Conservation (phyloP, 2,888 invertebrate genomes). For the Stegophylla sp. region DNA sequence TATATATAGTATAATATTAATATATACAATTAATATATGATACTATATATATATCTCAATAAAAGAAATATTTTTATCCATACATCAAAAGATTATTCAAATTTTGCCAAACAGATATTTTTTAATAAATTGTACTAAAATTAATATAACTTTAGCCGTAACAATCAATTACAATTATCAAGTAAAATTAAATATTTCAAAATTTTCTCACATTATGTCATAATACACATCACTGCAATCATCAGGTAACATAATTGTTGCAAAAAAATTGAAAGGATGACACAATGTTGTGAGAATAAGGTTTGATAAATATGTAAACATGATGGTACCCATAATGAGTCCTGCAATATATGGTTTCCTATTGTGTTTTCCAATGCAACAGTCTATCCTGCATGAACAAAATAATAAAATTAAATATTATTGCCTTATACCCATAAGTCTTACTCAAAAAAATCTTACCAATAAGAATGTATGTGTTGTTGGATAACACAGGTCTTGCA, state of each 20-base stretch:
- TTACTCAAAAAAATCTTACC: conserved; percentile 67
- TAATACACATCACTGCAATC: conserved; percentile 85
- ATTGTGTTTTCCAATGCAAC: conserved; percentile 83
- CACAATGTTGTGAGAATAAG: conserved; percentile 86
- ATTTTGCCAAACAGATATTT: too few species aligned
- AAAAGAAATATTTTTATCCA: too few species aligned
- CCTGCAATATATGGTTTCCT: conserved; percentile 77
- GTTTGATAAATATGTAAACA: conserved; percentile 78
- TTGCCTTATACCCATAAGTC: background rate
- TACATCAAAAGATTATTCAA: too few species aligned
- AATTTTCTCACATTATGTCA: conserved; percentile 73
- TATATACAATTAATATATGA: background rate
- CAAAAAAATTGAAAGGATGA: conserved; percentile 76
- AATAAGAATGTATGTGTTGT: conserved; percentile 81
- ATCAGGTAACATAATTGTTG: conserved; percentile 77
- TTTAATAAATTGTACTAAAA: too few species aligned
- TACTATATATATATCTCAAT: too few species aligned
- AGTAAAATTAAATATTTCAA: too few species aligned
- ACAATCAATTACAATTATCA: too few species aligned
- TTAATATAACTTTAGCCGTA: too few species aligned
- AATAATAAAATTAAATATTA: conserved; percentile 26
- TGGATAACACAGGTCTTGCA: conserved; percentile 83
- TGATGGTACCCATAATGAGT: conserved; percentile 72
- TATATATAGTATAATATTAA: too few species aligned
- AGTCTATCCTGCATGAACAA: conserved; percentile 73